phyloP scores from a whole-genome alignment of 2,888 invertebrate species.

The Drosophila anceps region DNA sequence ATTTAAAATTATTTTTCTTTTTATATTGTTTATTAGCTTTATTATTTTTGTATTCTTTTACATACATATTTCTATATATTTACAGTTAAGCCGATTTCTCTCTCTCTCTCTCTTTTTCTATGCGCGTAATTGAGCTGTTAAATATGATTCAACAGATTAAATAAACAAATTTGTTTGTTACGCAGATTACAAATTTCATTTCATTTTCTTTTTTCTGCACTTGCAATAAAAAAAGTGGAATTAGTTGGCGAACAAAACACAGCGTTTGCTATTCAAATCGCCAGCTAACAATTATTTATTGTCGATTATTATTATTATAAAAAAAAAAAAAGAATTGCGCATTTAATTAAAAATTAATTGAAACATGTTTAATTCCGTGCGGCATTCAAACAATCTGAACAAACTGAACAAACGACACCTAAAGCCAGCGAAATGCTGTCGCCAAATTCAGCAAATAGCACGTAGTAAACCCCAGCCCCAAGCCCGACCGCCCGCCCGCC shows the following conservation, averaged over 20 bases:
- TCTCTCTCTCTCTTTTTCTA: no score
- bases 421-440: slow-evolving; percentile 21
- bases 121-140: slow-evolving; percentile 1
- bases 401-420: slow-evolving; percentile 32
- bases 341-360: slow-evolving; percentile 62
- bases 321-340: neutral
- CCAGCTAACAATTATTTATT: slow-evolving; percentile 7
- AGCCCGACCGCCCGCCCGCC: neutral
- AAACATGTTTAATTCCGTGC: slow-evolving; percentile 42
- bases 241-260: neutral
- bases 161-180: slow-evolving; percentile 6
- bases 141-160: slow-evolving; percentile 8
- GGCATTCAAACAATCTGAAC: slow-evolving; percentile 26
- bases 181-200: slow-evolving; percentile 11
- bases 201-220: neutral
- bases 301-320: slow-evolving; percentile 8
- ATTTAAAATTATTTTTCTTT: no score
- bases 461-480: slow-evolving; percentile 36
- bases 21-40: no score
- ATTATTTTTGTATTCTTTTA: no score
- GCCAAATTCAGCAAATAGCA: slow-evolving; percentile 52
- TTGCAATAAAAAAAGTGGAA: neutral
- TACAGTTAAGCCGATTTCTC: neutral
- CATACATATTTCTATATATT: neutral
- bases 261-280: slow-evolving; percentile 13